Base-by-base conservation (phyloP, 2,113 vertebrate genomes). In the Alethe castanea region DNA sequence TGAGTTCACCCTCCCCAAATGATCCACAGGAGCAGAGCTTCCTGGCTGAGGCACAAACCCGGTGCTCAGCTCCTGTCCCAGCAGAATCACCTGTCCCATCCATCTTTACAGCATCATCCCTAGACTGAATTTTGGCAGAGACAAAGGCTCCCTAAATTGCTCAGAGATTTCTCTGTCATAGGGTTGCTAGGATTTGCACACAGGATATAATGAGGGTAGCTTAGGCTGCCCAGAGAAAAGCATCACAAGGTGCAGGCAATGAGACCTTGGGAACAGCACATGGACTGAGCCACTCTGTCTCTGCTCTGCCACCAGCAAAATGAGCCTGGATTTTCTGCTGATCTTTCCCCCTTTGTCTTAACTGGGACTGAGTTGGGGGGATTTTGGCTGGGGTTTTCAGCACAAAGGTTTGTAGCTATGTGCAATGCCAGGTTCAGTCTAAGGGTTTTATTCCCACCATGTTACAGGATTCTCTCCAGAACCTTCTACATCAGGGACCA, bases 391-490 rank as follows among this genome's bases (percentile, higher is more conserved):
- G 40, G 2, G 8, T 9, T 61, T 83, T 62, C 29, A 44, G 50
- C n/a, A 36, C n/a, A n/a, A 22, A 26, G 35, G 1, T 5, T 12
- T 6, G 3, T 19, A 80, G 28, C 36, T 61, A 5, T 2, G 2
- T 44, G 54, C 50, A 90, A 6, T 36, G 26, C 16, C 11, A 57
- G 19, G 50, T 86, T 67, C 70, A 54, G 8, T 22, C 47, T 45
- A 42, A 50, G n/a, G 14, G 7, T 2, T 8, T 24, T 29, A 67
- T 62, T 10, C 5, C 25, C 16, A 35, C 23, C 4, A 3, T 12
- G 11, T 19, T 26, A 57, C 5, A 59, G 25, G 36, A 54, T 80
- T 77, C 0, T 0, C 29, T 69, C 35, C 66, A 82, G 35, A 73
- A 77, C 14, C 24, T 50, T 5, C 33, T 35, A 10, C 50, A 26